A percentile compares a stretch with the other conserved stretches of the same genome.
These are phyloP conservation scores for Pediacus dermestoides DNA, from an alignment of 2,888 invertebrate genomes.

Conservation along the genomic window DNA sequence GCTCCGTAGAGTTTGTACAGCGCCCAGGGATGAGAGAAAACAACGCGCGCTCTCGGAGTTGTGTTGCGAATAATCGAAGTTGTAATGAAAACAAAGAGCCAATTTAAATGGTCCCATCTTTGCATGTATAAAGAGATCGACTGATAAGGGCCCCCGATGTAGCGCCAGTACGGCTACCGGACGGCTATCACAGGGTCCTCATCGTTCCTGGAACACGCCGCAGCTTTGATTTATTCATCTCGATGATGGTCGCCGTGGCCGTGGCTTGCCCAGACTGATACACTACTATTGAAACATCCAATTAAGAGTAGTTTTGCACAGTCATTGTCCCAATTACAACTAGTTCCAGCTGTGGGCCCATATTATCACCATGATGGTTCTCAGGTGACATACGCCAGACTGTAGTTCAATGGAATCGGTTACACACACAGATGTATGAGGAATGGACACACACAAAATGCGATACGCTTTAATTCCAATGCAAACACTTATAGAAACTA, in stretches of 20 bases:
- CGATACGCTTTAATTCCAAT: too few relatives aligned
- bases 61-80: constrained; percentile 22
- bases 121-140: constrained; percentile 39
- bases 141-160: constrained; percentile 30
- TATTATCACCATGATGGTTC: not conserved
- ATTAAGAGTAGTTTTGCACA: constrained; percentile 34
- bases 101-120: constrained; percentile 43
- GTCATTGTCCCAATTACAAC: constrained; percentile 33
- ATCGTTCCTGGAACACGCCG: constrained; percentile 38
- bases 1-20: constrained; percentile 8
- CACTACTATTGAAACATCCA: constrained; percentile 34
- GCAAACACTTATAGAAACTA: too few relatives aligned
- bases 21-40: not conserved
- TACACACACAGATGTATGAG: too few relatives aligned
- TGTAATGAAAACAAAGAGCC: constrained; percentile 45
- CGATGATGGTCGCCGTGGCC: constrained; percentile 34
- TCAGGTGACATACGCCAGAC: constrained; percentile 8
- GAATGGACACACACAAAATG: too few relatives aligned
- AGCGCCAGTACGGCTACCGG: constrained; percentile 38
- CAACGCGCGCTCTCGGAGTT: not conserved
- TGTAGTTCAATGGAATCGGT: too few relatives aligned
- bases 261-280: constrained; percentile 10
- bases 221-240: constrained; percentile 43
- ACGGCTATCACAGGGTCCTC: constrained; percentile 37
- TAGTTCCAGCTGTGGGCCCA: constrained; percentile 1